phyloP scores from a whole-genome alignment of 53 echinoderm and acorn worm species.

The Apostichopus leukothele region DNA sequence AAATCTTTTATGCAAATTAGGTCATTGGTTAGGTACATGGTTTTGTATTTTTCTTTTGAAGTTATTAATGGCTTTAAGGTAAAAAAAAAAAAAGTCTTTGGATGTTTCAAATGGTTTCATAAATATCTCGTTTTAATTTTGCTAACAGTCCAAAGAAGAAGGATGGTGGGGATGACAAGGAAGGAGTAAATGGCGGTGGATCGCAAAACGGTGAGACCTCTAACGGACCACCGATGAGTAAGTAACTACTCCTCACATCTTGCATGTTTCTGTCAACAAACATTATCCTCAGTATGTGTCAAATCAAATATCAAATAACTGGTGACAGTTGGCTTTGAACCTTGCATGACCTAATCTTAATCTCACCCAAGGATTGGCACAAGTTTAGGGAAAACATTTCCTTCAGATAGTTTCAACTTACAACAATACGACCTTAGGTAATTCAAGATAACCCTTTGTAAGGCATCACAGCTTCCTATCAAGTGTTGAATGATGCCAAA shows the following conservation, averaged over 20 bases:
- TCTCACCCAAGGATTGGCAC: too few relatives aligned
- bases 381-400: too few relatives aligned
- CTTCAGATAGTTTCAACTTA: too few relatives aligned
- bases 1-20: neutral
- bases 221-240: constrained; percentile 54
- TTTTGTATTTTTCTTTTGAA: too few relatives aligned
- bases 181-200: constrained; percentile 50
- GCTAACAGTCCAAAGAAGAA: constrained; percentile 45
- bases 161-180: constrained; percentile 60
- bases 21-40: too few relatives aligned
- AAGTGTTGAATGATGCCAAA: too few relatives aligned
- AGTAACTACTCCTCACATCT: neutral
- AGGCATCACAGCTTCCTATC: too few relatives aligned
- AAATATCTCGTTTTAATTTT: neutral
- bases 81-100: too few relatives aligned
- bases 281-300: neutral
- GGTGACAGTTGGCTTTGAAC: neutral
- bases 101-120: too few relatives aligned
- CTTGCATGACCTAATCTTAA: neutral
- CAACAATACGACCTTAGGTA: too few relatives aligned
- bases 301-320: neutral
- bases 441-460: too few relatives aligned
- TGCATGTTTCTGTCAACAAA: neutral
- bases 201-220: constrained; percentile 66
- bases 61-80: too few relatives aligned